A percentile compares a stretch with the other conserved stretches of the same genome.
Conservation (phyloP, 2,888 invertebrate species). For the Cantharis rufa region DNA sequence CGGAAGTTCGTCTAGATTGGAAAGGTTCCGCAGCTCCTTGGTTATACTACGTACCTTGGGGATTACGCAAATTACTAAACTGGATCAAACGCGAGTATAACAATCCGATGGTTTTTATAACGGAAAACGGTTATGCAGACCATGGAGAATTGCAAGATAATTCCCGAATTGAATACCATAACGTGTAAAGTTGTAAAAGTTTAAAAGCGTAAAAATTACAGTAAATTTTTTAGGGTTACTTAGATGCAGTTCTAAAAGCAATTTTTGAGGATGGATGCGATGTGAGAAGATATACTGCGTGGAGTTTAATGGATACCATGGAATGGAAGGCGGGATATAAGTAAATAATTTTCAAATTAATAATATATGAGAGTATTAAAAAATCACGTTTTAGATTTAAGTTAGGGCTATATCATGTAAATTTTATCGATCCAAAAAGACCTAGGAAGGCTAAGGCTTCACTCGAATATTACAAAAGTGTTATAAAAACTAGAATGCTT, state of each 20-base stretch:
- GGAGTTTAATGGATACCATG: conserved; percentile 82
- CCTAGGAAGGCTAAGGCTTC: conserved; percentile 69
- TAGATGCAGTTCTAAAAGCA: conserved; percentile 57
- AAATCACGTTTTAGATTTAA: conserved; percentile 57
- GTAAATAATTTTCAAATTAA: conserved; percentile 55
- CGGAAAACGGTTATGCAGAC: conserved; percentile 66
- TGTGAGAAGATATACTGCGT: conserved; percentile 71
- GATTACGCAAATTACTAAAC: conserved; percentile 61
- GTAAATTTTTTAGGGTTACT: conserved; percentile 48
- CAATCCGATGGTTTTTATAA: conserved; percentile 62
- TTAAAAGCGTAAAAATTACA: too few species aligned
- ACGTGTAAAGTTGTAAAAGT: conserved; percentile 31
- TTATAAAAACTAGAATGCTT: conserved; percentile 52
- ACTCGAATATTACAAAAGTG: conserved; percentile 59
- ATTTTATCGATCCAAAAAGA: conserved; percentile 63
- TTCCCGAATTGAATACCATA: conserved; percentile 54
- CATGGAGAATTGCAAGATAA: conserved; percentile 57
- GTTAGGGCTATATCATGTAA: conserved; percentile 72
- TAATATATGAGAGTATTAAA: not conserved
- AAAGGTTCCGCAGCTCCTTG: conserved; percentile 58
- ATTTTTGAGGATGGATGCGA: conserved; percentile 62
- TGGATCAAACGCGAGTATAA: conserved; percentile 53
- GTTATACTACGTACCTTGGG: conserved; percentile 64
- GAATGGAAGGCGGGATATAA: conserved; percentile 79
- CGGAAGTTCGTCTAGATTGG: conserved; percentile 58